Evolutionary conservation across 2,888 invertebrate species (phyloP), one percentile per base, ranked within the genome.

Genomic region (Sphaeridia pumilis): DNA sequence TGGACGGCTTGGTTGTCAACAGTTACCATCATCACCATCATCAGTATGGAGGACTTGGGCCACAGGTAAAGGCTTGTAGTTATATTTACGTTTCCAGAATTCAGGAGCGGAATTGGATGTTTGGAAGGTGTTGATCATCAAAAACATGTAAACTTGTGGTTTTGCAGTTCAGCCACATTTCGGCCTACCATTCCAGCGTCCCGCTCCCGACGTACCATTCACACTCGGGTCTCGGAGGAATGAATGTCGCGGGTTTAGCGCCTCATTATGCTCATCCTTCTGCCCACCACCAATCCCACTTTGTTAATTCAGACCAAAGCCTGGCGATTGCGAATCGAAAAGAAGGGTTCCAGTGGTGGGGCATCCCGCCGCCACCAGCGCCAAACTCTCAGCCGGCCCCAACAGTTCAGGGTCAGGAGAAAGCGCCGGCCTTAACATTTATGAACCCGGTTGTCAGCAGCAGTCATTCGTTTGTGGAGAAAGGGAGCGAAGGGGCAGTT

Each of bases 321-420:
- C 49, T 49, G 49, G 48, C 52, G 31, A 50, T 47, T 52, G 47
- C 44, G 12, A 44, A 48, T 43, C 24, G 55, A 25, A 63, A 63
- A 52, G 61, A 63, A 20, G 58, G 58, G 46, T 63, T 61, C 49
- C 60, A 60, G 49, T 59, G 61, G 63, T 64, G 63, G 63, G 58
- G 58, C 49, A 52, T n/a, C n/a, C n/a, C n/a, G n/a, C n/a, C n/a
- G n/a, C n/a, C n/a, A n/a, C n/a, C n/a, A n/a, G n/a, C n/a, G n/a
- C n/a, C n/a, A n/a, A n/a, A n/a, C n/a, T n/a, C n/a, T n/a, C n/a
- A n/a, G n/a, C n/a, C n/a, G n/a, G n/a, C n/a, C n/a, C n/a, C n/a
- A n/a, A n/a, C n/a, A n/a, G n/a, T n/a, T n/a, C n/a, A n/a, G n/a
- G n/a, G n/a, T n/a, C n/a, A n/a, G n/a, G n/a, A n/a, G n/a, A n/a